Conservation (phyloP, 2,797 vertebrate species). For the Carduelis carduelis region DNA sequence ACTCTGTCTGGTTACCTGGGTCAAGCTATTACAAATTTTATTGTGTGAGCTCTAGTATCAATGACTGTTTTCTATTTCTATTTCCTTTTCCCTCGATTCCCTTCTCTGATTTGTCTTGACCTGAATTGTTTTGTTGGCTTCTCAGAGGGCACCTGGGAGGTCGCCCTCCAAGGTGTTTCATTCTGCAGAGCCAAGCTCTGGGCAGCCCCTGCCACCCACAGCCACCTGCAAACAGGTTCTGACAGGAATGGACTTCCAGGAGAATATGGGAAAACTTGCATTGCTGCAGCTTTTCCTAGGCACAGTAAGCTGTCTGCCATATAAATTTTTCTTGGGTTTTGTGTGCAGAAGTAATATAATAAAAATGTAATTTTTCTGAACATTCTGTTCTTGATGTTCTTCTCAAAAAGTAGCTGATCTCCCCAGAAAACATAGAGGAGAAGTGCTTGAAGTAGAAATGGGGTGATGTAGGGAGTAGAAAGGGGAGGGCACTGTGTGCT, state of each 20-base stretch:
- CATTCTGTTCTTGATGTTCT: rapidly evolving
- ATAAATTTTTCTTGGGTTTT: neutral
- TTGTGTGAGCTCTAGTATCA: constrained; percentile 22
- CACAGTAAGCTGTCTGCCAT: neutral
- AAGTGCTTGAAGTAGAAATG: neutral
- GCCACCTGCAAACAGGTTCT: neutral
- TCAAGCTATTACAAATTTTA: constrained; percentile 2
- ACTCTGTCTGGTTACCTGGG: neutral
- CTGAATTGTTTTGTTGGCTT: neutral
- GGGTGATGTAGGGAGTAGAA: neutral
- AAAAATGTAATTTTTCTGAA: neutral
- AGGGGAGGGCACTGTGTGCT: rapidly evolving
- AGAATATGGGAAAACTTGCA: neutral
- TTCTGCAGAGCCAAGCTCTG: neutral
- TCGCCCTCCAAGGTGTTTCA: neutral
- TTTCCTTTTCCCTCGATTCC: neutral
- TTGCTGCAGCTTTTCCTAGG: neutral
- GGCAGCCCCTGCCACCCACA: neutral
- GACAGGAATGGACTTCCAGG: neutral
- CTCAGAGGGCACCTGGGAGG: neutral
- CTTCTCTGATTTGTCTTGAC: constrained; percentile 10
- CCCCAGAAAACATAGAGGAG: neutral
- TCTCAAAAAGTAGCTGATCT: neutral
- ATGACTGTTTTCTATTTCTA: constrained; percentile 8
- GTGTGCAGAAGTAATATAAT: neutral